These are phyloP conservation scores for Sinocyclocheilus anophthalmus DNA, from an alignment of 2,113 vertebrate species.

Conservation along the genomic window DNA sequence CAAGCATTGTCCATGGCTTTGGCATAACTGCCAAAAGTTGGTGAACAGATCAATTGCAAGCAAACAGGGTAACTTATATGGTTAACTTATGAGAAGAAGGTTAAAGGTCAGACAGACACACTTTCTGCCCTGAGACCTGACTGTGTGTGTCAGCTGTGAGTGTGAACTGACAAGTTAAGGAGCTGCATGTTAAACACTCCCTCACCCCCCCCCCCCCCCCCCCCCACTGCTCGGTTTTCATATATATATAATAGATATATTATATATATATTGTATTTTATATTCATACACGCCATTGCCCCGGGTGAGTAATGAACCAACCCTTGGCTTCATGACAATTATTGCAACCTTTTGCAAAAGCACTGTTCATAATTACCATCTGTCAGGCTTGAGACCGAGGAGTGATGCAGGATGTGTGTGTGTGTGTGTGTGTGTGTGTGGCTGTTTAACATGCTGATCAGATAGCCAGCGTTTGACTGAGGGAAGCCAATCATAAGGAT, in stretches of 20 bases:
- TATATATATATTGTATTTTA: constrained; percentile 34
- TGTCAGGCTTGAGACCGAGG: constrained; percentile 67
- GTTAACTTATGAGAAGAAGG: not conserved
- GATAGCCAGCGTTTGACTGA: constrained; percentile 43
- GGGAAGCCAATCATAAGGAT: constrained; percentile 42
- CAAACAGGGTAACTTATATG: not conserved
- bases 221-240: not conserved
- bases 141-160: not conserved
- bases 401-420: constrained; percentile 62
- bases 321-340: constrained; percentile 74
- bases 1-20: not conserved
- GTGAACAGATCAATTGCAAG: not conserved
- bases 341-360: constrained; percentile 71
- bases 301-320: constrained; percentile 71
- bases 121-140: not conserved
- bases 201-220: too few relatives aligned
- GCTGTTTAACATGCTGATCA: constrained; percentile 47
- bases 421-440: not conserved
- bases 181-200: constrained; percentile 34
- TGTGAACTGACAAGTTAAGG: constrained; percentile 12
- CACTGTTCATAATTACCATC: constrained; percentile 74
- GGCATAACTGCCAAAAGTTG: too few relatives aligned
- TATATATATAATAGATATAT: constrained; percentile 10
- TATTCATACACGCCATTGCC: constrained; percentile 51
- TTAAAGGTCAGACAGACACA: not conserved